Conservation (phyloP, 2,888 invertebrate genomes). For the Diadegma fenestrale region DNA sequence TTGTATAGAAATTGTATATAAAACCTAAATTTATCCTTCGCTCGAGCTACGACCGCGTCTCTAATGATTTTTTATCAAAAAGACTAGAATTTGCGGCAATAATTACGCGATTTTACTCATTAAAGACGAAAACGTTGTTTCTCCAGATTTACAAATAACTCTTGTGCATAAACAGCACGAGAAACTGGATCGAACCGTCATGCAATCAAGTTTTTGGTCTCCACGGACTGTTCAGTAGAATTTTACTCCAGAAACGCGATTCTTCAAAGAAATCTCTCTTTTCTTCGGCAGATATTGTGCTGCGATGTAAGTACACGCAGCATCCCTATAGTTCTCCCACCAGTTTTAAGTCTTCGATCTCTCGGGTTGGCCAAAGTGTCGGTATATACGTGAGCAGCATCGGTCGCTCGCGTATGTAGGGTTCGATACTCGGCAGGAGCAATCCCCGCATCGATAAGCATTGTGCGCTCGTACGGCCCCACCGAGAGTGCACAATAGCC, state of each 20-base stretch:
- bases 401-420: conserved; percentile 37
- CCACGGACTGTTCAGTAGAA: neutral
- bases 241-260: neutral
- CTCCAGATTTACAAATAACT: neutral
- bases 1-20: neutral
- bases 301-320: conserved; percentile 61
- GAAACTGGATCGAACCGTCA: neutral
- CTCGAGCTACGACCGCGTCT: neutral
- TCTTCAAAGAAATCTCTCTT: neutral
- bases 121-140: neutral
- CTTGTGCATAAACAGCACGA: neutral
- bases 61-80: conserved; percentile 41
- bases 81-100: no score
- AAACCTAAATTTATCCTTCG: neutral
- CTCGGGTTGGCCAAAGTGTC: neutral
- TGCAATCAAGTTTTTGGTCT: conserved; percentile 7
- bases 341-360: conserved; percentile 55
- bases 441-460: conserved; percentile 76
- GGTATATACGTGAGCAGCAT: conserved; percentile 50
- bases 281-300: conserved; percentile 68
- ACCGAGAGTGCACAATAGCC: conserved; percentile 72
- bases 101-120: neutral
- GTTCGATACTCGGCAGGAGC: conserved; percentile 71
- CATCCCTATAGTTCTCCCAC: conserved; percentile 53
- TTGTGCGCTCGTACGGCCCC: conserved; percentile 68